Evolutionary conservation across 2,888 invertebrate species (phyloP), one percentile per base, ranked within the genome.

Genomic region (Pegoplata infirma): DNA sequence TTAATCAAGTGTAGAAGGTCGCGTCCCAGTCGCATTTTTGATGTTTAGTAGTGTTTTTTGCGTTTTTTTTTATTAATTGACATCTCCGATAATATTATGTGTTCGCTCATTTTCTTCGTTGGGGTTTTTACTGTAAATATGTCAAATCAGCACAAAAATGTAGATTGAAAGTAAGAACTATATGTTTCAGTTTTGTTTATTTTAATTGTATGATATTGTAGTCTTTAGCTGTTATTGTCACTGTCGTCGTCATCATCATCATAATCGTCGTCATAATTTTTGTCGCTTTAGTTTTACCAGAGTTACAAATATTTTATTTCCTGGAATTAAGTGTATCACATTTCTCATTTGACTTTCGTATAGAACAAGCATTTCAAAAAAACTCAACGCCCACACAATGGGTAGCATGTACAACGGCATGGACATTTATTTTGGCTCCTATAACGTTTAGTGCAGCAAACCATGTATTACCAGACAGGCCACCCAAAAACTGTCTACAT

Each of bases 371-470:
- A 49, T 64, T 74, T 46, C 21, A 77, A n/a, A n/a, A n/a, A n/a
- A 67, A 72, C 47, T 59, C 51, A 55, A 55, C 77, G 53, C 67
- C 67, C 67, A 63, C 77, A 66, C 67, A 66, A n/a, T n/a, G n/a
- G n/a, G n/a, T n/a, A n/a, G n/a, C n/a, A n/a, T n/a, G n/a, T n/a
- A n/a, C n/a, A n/a, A n/a, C n/a, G n/a, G n/a, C n/a, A n/a, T n/a
- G n/a, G n/a, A n/a, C n/a, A n/a, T n/a, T n/a, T n/a, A n/a, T n/a
- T n/a, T n/a, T n/a, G n/a, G 28, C 49, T 67, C 40, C 59, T 53
- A 36, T 67, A 51, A 58, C 59, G n/a, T 74, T 66, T 46, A 59
- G 28, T 28, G 19, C 40, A 61, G 67, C 74, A 74, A 44, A 53
- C 7, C 49, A 12, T 74, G n/a, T n/a, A n/a, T n/a, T n/a, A n/a